Evolutionary conservation across 2,797 vertebrate species (phyloP), one percentile per base, ranked within the genome.

Genomic region (Tragelaphus oryx): DNA sequence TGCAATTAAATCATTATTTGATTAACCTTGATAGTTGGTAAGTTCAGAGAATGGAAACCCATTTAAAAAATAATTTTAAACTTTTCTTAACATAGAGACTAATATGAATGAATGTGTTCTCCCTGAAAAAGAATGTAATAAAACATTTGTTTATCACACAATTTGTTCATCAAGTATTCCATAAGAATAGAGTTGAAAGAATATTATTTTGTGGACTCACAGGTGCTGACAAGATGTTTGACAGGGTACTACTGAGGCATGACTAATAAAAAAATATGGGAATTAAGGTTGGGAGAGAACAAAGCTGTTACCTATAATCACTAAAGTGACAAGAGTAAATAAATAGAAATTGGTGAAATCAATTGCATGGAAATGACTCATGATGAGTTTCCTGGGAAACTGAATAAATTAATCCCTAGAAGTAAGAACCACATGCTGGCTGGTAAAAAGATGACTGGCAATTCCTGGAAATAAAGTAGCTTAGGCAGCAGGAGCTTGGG

Each of bases 261-360:
- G 81, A 90, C 82, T 96, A 92, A 96, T 95, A 86, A 52, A 76
- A 68, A 89, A 93, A 85, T 74, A 75, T 65, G 16, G 30, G 7
- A 76, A 59, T 74, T 90, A 65, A 86, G 6, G 33, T 87, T 60
- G 41, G 28, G 28, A 11, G 30, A 22, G 60, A 76, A 46, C 48
- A 90, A 87, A 93, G 52, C 93, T 92, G 81, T 93, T 92, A 60
- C 93, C 81, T 88, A 7, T 75, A 87, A 93, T 94, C 71, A 94
- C 14, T 82, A 82, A 85, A 57, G 81, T 91, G 85, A 88, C 48
- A 74, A 68, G 81, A 92, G 94, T 82, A 65, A 91, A 93, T 89
- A 81, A 96, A 85, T 37, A 84, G 37, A 81, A 96, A 87, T 44
- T 79, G 41, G 28, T 59, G 33, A 92, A 85, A 88, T 92, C 33